Evolutionary conservation across 2,888 invertebrate species (phyloP), one percentile per base, ranked within the genome.

Genomic region (Callyntrura sp.): DNA sequence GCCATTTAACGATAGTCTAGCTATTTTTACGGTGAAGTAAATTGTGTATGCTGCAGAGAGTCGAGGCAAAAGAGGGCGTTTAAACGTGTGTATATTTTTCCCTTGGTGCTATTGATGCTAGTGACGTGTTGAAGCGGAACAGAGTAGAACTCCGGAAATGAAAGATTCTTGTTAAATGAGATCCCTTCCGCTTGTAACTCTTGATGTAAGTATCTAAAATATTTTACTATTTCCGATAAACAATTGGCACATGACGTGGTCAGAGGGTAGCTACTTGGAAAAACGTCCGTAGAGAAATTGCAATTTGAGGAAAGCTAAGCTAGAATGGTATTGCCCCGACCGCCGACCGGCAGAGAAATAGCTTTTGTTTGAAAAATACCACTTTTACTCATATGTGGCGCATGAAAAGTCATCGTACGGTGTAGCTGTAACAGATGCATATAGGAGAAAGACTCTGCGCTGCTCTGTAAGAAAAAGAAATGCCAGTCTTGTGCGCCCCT

Each of bases 101-200:
- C 43, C 60, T 60, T 81, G 81, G 81, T 81, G 81, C 81, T 81
- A 81, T 62, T n/a, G 81, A 81, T 62, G 60, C 81, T 81, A 81
- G 81, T 81, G 79, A 79, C 57, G 55, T 62, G 17, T 81, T 81
- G 55, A 55, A 0, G 70, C 45, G 55, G 78, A 78, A 35, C 35
- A 78, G 78, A n/a, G 14, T 4, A 65, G 28, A 78, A 25, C 6
- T 35, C 17, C 11, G 25, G 11, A 43, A 78, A 51, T 43, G 78
- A 20, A 73, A 73, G 25, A 20, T 48, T 48, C 48, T 43, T 25
- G 48, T 35, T 73, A 17, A 51, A 14, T 35, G 35, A 35, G 2
- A 35, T 35, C 2, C 6, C 2, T 35, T 35, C 35, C 9, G 51
- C 51, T 5, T 51, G 51, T 51, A 51, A 51, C 51, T 51, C 51